Percentiles rank a stretch among this genome's conserved stretches.
Conservation (phyloP, 2,888 invertebrate species). For the Heliconius charithonia region DNA sequence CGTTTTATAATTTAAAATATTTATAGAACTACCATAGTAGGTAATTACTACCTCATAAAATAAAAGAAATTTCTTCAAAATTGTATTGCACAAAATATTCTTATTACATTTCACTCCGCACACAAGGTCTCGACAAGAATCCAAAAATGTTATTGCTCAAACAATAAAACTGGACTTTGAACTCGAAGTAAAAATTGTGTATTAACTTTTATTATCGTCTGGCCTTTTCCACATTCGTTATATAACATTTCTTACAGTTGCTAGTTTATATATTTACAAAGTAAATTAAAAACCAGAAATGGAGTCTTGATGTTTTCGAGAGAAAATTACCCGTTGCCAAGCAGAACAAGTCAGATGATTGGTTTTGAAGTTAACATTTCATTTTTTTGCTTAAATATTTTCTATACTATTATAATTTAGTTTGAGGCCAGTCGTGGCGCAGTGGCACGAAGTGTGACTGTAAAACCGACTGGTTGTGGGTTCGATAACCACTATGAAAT, state of each 20-base stretch:
- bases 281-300: conserved; percentile 41
- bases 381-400: not conserved
- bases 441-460: too few relatives aligned
- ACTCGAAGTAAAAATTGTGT: conserved; percentile 33
- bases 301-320: conserved; percentile 32
- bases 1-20: too few relatives aligned
- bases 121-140: not conserved
- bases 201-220: conserved; percentile 23
- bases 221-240: conserved; percentile 29
- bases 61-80: not conserved
- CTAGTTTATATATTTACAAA: conserved; percentile 34
- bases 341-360: conserved; percentile 20
- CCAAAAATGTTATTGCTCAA: conserved; percentile 48
- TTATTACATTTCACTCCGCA: not conserved
- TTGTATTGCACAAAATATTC: not conserved
- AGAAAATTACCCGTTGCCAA: conserved; percentile 43
- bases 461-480: too few relatives aligned
- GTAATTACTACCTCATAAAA: not conserved
- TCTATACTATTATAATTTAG: not conserved
- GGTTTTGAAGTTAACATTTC: conserved; percentile 1
- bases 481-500: too few relatives aligned
- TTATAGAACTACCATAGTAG: too few relatives aligned
- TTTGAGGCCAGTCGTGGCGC: too few relatives aligned
- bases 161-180: conserved; percentile 58
- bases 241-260: conserved; percentile 32